Conservation (phyloP, 1,140 invertebrate species). For the Drosophila eugracilis region DNA sequence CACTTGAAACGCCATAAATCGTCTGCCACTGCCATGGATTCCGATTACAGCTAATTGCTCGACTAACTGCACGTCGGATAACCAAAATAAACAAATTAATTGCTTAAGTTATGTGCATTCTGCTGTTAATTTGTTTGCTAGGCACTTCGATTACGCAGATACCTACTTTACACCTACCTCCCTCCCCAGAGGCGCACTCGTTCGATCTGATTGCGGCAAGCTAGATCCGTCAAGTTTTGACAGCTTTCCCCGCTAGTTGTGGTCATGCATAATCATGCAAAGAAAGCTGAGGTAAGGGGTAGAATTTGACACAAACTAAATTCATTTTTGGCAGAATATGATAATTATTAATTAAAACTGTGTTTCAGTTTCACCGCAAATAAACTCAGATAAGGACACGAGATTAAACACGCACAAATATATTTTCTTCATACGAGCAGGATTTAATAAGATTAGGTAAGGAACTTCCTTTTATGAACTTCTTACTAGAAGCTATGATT, state of each 20-base stretch:
- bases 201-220: slow-evolving; percentile 32
- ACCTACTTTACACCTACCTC: not conserved
- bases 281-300: not conserved
- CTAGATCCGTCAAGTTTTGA: slow-evolving; percentile 39
- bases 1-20: slow-evolving; percentile 29
- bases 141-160: slow-evolving; percentile 22
- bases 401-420: slow-evolving; percentile 3
- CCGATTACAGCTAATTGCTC: slow-evolving; percentile 43
- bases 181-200: no score
- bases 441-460: slow-evolving; percentile 4
- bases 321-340: slow-evolving; percentile 46
- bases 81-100: slow-evolving; percentile 51
- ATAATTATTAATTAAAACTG: slow-evolving; percentile 77
- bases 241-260: slow-evolving; percentile 16
- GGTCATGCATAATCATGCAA: slow-evolving; percentile 31
- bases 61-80: slow-evolving; percentile 40
- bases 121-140: slow-evolving; percentile 39
- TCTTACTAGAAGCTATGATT: not conserved
- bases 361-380: slow-evolving; percentile 58
- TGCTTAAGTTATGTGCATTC: slow-evolving; percentile 36
- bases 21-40: slow-evolving; percentile 32
- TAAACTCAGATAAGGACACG: slow-evolving; percentile 18
- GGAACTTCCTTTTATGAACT: not conserved
- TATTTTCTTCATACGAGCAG: slow-evolving; percentile 7
- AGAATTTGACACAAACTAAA: slow-evolving; percentile 35